These are phyloP conservation scores for Candoia aspera DNA, from an alignment of 2,113 vertebrate species.

Conservation along the genomic window DNA sequence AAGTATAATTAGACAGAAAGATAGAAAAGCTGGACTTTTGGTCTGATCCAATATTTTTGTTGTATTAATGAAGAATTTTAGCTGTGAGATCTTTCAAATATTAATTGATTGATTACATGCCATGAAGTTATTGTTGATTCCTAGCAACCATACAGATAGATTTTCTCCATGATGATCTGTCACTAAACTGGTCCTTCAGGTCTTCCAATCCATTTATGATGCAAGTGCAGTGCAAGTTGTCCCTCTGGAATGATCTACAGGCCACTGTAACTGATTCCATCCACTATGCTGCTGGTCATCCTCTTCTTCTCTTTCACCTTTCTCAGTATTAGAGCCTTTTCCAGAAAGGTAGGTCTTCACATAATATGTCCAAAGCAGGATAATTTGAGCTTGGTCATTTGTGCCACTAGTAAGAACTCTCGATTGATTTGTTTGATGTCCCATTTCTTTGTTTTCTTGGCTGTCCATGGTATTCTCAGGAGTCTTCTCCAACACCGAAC, in stretches of 20 bases:
- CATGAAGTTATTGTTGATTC: background rate
- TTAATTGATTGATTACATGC: background rate
- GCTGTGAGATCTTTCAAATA: background rate
- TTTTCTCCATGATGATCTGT: background rate
- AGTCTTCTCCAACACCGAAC: background rate
- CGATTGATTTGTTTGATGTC: background rate
- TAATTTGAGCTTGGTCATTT: background rate
- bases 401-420: background rate
- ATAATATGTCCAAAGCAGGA: background rate
- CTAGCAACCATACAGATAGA: background rate
- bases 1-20: background rate
- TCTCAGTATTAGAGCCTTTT: background rate
- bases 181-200: background rate
- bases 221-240: no score
- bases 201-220: no score
- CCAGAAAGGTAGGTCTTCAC: background rate
- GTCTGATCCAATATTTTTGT: background rate
- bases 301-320: no score
- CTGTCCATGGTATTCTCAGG: background rate
- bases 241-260: no score
- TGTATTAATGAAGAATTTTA: background rate
- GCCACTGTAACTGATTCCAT: no score
- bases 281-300: no score
- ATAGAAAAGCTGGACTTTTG: background rate
- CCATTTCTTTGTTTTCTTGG: background rate